Percentiles rank a stretch among this genome's conserved stretches.
phyloP scores from a whole-genome alignment of 2,113 vertebrate species.

The Podiceps cristatus region DNA sequence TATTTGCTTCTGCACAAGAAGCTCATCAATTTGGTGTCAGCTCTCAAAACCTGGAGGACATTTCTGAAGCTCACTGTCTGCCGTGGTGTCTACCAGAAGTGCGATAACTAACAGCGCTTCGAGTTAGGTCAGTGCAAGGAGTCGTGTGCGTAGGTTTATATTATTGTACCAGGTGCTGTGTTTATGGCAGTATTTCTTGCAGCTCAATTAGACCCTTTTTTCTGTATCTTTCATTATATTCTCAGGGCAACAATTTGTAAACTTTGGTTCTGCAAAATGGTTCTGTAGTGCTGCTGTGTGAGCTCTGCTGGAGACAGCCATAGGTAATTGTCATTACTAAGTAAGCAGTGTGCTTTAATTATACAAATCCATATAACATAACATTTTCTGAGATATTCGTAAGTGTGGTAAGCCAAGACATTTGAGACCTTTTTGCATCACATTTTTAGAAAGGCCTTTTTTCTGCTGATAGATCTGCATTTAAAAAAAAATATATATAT shows the following conservation, averaged over 20 bases:
- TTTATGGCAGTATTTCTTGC: neutral
- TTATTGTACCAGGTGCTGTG: fast-evolving
- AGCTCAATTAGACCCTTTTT: neutral
- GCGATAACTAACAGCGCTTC: fast-evolving
- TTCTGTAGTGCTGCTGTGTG: fast-evolving
- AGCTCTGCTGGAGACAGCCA: neutral
- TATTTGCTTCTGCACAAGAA: neutral
- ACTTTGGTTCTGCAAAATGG: neutral
- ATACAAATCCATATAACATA: neutral
- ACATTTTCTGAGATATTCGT: neutral
- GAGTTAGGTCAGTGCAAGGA: neutral
- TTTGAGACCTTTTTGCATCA: neutral
- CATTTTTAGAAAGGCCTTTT: neutral
- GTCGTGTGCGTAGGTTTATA: fast-evolving
- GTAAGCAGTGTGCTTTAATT: neutral
- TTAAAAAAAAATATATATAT: constrained; percentile 19
- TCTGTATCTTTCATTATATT: neutral
- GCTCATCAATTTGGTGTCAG: neutral
- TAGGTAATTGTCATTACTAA: neutral
- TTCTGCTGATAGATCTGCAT: constrained; percentile 36
- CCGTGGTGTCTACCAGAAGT: neutral
- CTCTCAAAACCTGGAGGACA: fast-evolving
- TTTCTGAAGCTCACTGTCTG: neutral
- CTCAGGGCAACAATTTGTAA: neutral
- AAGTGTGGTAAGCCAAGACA: neutral